Percentiles rank a stretch among this genome's conserved stretches.
phyloP scores from a whole-genome alignment of 1,140 invertebrate genomes.

The Hycleus cichorii region DNA sequence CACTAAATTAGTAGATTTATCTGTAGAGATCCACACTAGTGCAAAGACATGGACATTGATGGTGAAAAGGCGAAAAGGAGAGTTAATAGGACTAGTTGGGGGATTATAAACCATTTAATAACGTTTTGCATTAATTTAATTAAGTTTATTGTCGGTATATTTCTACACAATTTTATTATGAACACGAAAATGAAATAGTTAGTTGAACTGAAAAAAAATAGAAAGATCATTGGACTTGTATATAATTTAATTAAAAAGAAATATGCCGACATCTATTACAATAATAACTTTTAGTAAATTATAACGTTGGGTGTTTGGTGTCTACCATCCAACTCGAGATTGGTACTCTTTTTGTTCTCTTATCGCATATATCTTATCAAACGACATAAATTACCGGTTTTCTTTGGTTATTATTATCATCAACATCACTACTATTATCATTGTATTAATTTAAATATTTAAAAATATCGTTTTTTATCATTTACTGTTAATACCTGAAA shows the following conservation, averaged over 20 bases:
- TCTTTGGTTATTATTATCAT: not conserved
- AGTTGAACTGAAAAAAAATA: no score
- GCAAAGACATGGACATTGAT: no score
- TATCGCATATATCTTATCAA: constrained; percentile 10
- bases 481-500: no score
- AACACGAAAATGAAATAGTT: no score
- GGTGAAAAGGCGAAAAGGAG: not conserved
- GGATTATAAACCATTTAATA: constrained; percentile 19
- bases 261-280: constrained; percentile 26
- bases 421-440: no score
- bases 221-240: constrained; percentile 12
- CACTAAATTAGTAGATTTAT: no score
- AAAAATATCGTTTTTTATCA: no score
- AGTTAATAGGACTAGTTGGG: not conserved
- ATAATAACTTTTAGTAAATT: constrained; percentile 23
- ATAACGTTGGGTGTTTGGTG: constrained; percentile 3
- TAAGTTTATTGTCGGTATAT: constrained; percentile 19
- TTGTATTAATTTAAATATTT: no score
- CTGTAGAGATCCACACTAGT: no score
- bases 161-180: constrained; percentile 18
- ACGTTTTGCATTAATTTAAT: constrained; percentile 23
- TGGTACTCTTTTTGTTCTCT: not conserved
- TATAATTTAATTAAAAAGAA: constrained; percentile 26
- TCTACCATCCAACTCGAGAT: constrained; percentile 9
- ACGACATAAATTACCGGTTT: constrained; percentile 12